Evolutionary conservation across 2,888 invertebrate species (phyloP).

Genomic region (Nemoura dubitans): DNA sequence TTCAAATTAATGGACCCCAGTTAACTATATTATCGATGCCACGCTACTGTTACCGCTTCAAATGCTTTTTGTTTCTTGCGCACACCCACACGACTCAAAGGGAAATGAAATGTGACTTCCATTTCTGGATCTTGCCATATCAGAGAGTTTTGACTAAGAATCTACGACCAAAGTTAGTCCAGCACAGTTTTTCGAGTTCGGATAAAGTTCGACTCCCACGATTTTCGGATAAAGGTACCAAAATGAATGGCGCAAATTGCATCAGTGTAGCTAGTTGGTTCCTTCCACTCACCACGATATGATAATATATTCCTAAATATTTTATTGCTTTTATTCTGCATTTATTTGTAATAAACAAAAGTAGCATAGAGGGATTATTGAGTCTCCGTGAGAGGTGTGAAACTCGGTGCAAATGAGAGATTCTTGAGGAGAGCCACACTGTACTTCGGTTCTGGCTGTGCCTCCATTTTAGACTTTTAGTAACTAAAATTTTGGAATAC

Average conservation of each 20-base stretch:
- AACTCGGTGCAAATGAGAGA: neutral
- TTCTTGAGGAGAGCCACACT: too few relatives aligned
- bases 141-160: neutral
- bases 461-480: neutral
- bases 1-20: neutral
- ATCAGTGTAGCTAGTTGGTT: neutral
- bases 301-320: neutral
- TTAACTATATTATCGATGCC: neutral
- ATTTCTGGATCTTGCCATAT: slow-evolving; percentile 7
- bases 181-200: neutral
- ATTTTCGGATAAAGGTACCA: neutral
- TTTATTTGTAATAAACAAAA: neutral
- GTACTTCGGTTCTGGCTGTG: neutral
- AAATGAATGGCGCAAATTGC: neutral
- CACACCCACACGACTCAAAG: neutral
- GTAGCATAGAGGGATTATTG: neutral
- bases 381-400: neutral
- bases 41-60: neutral
- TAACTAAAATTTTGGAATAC: neutral
- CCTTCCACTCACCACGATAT: neutral
- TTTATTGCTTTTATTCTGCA: neutral
- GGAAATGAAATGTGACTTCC: neutral
- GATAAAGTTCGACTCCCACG: neutral
- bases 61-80: neutral
- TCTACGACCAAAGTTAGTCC: neutral